A percentile compares a stretch with the other conserved stretches of the same genome.
Conservation (phyloP, 2,113 vertebrate genomes). For the Rhea americana region DNA sequence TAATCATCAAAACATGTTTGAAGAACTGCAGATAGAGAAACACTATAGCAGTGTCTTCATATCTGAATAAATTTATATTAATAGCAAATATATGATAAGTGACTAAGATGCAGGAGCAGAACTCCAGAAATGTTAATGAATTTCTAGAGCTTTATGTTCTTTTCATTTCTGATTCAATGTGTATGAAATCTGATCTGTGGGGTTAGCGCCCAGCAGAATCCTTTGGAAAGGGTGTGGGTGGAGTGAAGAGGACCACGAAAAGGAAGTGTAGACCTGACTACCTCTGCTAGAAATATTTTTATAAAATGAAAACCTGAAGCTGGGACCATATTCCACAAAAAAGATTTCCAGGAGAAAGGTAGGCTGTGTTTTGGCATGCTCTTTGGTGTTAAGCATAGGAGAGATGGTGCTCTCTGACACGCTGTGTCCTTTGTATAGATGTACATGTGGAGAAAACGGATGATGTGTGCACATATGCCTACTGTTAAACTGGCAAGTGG, state of each 20-base stretch:
- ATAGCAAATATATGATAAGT: constrained; percentile 27
- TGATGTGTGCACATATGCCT: accelerated
- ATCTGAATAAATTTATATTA: constrained; percentile 36
- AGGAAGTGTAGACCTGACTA: background rate
- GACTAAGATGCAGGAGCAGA: constrained; percentile 4
- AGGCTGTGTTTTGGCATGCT: background rate
- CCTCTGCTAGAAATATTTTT: background rate
- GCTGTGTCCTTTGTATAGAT: background rate
- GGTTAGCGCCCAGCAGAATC: background rate
- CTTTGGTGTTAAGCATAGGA: background rate
- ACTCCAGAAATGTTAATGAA: constrained; percentile 29
- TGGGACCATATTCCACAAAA: background rate
- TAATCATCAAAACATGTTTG: constrained; percentile 40
- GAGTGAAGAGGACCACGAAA: background rate
- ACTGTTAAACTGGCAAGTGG: background rate
- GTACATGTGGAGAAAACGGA: background rate
- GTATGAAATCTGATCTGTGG: background rate
- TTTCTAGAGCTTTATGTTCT: constrained; percentile 13
- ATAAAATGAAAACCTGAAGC: background rate
- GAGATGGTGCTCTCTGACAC: background rate
- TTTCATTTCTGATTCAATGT: background rate
- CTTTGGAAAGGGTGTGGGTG: background rate
- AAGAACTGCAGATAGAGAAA: constrained; percentile 3
- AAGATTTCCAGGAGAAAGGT: background rate
- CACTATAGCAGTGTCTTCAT: constrained; percentile 11